These are phyloP conservation scores for Xylocampa areola DNA, from an alignment of 2,888 invertebrate genomes.

Conservation along the genomic window DNA sequence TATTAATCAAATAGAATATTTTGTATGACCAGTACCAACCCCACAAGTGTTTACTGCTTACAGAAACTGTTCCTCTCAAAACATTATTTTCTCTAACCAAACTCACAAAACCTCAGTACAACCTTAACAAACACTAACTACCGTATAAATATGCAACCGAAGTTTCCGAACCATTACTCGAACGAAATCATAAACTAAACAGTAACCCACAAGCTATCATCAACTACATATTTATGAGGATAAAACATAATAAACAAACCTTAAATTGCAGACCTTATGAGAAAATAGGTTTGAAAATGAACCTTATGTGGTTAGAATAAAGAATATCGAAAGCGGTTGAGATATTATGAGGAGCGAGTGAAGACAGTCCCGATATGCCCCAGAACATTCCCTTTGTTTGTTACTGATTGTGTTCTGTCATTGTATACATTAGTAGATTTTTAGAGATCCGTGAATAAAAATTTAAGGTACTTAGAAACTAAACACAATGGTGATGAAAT, in stretches of 20 bases:
- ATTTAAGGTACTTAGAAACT: too few relatives aligned
- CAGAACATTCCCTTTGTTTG: slow-evolving; percentile 60
- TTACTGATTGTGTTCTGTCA: slow-evolving; percentile 64
- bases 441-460: slow-evolving; percentile 45
- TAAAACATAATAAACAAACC: slow-evolving; percentile 54
- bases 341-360: slow-evolving; percentile 17
- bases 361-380: slow-evolving; percentile 51
- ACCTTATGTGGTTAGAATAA: slow-evolving; percentile 22
- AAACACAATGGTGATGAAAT: too few relatives aligned
- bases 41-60: background rate
- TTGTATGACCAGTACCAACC: too few relatives aligned
- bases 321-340: background rate
- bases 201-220: slow-evolving; percentile 56
- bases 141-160: slow-evolving; percentile 55
- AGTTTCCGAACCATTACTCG: slow-evolving; percentile 69
- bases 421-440: slow-evolving; percentile 40
- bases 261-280: slow-evolving; percentile 30
- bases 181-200: slow-evolving; percentile 71
- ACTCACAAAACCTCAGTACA: slow-evolving; percentile 12
- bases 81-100: slow-evolving; percentile 8
- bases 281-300: slow-evolving; percentile 16
- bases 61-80: background rate
- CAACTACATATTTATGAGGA: slow-evolving; percentile 75
- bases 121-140: slow-evolving; percentile 38
- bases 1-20: too few relatives aligned